Percentiles rank a stretch among this genome's conserved stretches.
Conservation (phyloP, 1,140 invertebrate genomes). For the Sweltsa coloradensis region DNA sequence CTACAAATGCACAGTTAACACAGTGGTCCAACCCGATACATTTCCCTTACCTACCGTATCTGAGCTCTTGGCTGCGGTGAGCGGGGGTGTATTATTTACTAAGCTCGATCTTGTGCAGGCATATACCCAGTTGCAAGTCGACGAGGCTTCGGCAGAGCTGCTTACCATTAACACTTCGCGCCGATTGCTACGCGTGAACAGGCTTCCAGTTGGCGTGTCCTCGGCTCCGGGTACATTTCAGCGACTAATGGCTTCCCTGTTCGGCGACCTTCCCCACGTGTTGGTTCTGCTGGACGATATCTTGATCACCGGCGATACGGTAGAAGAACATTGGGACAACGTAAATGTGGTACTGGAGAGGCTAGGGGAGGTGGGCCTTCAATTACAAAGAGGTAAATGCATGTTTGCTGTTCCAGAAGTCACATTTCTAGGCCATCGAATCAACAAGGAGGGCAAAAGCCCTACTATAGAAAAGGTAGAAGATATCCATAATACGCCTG, state of each 20-base stretch:
- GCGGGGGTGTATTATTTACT: slow-evolving; percentile 20
- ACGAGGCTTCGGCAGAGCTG: too few species aligned
- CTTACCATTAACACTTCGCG: slow-evolving; percentile 27
- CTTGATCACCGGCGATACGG: slow-evolving; percentile 19
- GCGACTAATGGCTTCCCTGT: slow-evolving; percentile 24
- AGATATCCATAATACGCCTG: slow-evolving; percentile 25
- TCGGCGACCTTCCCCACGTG: slow-evolving; percentile 19
- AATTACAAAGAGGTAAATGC: slow-evolving; percentile 24
- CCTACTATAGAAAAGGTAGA: slow-evolving; percentile 22
- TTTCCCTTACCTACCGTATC: slow-evolving; percentile 13
- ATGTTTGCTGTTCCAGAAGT: slow-evolving; percentile 21
- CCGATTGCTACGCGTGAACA: slow-evolving; percentile 32
- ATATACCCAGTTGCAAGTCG: slow-evolving; percentile 24
- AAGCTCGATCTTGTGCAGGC: slow-evolving; percentile 23
- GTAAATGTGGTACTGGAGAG: slow-evolving; percentile 16
- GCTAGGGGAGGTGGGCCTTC: slow-evolving; percentile 20
- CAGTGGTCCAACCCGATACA: slow-evolving; percentile 3
- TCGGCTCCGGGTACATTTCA: slow-evolving; percentile 31
- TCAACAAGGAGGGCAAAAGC: slow-evolving; percentile 21
- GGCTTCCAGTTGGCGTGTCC: slow-evolving; percentile 34
- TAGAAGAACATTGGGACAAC: slow-evolving; percentile 19
- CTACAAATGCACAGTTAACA: slow-evolving; percentile 20
- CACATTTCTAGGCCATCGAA: slow-evolving; percentile 23
- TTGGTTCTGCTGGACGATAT: slow-evolving; percentile 27
- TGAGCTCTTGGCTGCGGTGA: slow-evolving; percentile 7